These are phyloP conservation scores for Numida meleagris DNA, from an alignment of 2,113 vertebrate genomes.

Conservation along the genomic window DNA sequence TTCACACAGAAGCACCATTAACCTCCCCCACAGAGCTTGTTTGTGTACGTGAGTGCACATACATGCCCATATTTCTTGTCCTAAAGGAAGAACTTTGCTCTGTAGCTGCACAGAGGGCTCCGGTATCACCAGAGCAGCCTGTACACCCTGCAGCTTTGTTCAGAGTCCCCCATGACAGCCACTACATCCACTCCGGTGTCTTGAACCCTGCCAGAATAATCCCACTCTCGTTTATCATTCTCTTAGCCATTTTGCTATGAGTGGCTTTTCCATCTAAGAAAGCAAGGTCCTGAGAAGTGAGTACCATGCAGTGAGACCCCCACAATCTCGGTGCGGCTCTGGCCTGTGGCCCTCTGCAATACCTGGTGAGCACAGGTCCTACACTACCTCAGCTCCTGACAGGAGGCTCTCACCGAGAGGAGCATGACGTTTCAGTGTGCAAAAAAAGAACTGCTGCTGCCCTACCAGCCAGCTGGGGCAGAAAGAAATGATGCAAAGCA, in stretches of 20 bases:
- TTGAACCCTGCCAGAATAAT: not conserved
- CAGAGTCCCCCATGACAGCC: not conserved
- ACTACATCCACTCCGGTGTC: not conserved
- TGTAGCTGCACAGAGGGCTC: not conserved
- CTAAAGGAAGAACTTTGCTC: not conserved
- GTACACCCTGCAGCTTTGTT: not conserved
- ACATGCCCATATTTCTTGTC: not conserved
- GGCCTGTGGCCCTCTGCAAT: not conserved
- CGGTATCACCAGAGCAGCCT: not conserved
- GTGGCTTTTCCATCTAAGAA: not conserved
- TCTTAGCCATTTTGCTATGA: not conserved
- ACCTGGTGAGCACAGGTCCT: not conserved
- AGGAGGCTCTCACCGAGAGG: not conserved
- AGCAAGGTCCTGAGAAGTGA: not conserved
- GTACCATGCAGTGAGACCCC: not conserved
- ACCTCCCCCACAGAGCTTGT: not conserved
- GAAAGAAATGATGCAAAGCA: not conserved
- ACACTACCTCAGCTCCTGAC: accelerated
- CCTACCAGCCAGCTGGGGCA: not conserved
- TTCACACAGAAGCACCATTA: not conserved
- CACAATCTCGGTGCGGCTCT: not conserved
- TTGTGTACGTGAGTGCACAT: not conserved
- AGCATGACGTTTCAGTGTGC: not conserved
- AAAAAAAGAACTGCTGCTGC: not conserved
- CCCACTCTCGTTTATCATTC: not conserved